Percentiles rank a stretch among this genome's conserved stretches.
These are phyloP conservation scores for Aegotheles bennettii DNA, from an alignment of 2,113 vertebrate species.

Conservation along the genomic window DNA sequence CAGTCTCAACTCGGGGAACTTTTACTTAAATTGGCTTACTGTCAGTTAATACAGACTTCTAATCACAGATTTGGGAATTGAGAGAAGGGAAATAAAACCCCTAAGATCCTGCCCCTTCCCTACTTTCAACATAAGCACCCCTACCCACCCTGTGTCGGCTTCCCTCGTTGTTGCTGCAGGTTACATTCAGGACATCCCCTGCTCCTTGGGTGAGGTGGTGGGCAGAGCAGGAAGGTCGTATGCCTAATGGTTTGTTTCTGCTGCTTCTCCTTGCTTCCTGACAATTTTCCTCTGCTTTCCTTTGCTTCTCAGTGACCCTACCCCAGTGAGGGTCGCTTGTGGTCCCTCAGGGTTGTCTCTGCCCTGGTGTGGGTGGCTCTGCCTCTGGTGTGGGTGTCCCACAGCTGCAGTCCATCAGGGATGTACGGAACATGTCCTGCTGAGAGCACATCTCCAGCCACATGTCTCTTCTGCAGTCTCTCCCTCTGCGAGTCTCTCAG, in stretches of 20 bases:
- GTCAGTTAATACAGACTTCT: not conserved
- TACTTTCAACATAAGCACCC: not conserved
- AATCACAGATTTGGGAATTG: not conserved
- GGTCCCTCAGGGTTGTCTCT: not conserved
- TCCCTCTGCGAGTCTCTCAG: not conserved
- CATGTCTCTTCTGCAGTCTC: not conserved
- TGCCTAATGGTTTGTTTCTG: not conserved
- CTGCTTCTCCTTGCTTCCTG: not conserved
- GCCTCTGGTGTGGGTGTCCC: not conserved
- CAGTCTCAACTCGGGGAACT: not conserved
- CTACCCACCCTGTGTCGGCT: not conserved
- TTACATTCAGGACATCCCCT: not conserved
- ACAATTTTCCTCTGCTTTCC: not conserved
- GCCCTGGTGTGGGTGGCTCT: not conserved
- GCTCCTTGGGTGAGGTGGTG: not conserved
- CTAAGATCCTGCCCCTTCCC: not conserved
- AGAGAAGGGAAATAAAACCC: not conserved
- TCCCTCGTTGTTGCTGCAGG: not conserved
- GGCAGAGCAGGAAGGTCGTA: not conserved
- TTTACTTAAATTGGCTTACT: not conserved
- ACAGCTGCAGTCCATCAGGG: not conserved
- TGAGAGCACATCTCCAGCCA: not conserved
- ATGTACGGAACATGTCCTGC: not conserved
- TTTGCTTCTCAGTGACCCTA: not conserved
- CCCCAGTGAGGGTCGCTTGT: accelerated